Evolutionary conservation across 2,797 vertebrate genomes (phyloP).

Genomic region (Lates japonicus): DNA sequence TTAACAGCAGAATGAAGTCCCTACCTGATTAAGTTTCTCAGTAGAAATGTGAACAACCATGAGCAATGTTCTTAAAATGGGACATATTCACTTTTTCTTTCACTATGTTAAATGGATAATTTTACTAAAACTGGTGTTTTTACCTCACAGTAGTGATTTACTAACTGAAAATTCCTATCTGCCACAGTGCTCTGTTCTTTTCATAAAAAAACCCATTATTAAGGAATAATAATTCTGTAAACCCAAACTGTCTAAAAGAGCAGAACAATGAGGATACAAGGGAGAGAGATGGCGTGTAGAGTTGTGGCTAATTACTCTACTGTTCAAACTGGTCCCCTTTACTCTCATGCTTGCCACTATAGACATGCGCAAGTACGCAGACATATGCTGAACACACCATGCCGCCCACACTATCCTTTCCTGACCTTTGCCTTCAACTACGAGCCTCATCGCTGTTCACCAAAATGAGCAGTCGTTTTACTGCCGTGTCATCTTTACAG

Average conservation of each 20-base stretch:
- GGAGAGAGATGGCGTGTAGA: slow-evolving; percentile 10
- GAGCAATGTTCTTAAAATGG: neutral
- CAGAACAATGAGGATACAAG: neutral
- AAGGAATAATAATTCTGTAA: slow-evolving; percentile 7
- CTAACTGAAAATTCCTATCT: neutral
- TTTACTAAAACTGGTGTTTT: neutral
- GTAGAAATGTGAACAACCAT: neutral
- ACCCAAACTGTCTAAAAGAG: slow-evolving; percentile 28
- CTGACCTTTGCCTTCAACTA: slow-evolving; percentile 42
- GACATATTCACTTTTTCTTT: neutral
- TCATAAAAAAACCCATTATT: neutral
- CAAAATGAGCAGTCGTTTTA: slow-evolving; percentile 40
- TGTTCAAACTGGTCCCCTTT: slow-evolving; percentile 36
- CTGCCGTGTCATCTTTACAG: slow-evolving; percentile 14
- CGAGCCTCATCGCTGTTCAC: slow-evolving; percentile 30
- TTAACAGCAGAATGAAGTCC: neutral
- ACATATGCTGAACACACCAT: neutral
- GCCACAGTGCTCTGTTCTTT: neutral
- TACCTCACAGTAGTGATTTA: neutral
- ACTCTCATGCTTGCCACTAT: neutral
- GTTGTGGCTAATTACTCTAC: slow-evolving; percentile 54
- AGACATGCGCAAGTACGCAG: slow-evolving; percentile 15
- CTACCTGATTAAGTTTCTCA: neutral
- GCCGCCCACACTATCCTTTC: slow-evolving; percentile 5
- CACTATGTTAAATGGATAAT: neutral